Base-by-base conservation (phyloP, 2,888 invertebrate species). In the Agrochola litura region DNA sequence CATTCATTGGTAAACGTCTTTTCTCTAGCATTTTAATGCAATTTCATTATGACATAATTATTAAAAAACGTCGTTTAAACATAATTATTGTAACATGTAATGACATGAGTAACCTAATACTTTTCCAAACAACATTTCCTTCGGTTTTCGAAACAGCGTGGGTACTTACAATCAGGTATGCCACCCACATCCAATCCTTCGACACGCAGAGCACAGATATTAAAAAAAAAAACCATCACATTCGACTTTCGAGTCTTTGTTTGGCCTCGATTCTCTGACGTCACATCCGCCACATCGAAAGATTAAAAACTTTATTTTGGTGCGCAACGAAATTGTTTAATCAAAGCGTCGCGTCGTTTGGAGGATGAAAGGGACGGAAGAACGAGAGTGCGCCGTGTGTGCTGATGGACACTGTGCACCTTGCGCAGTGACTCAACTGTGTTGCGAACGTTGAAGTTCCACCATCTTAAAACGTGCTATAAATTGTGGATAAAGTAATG, bases 251-350 rank as follows among this genome's bases (percentile, higher is more conserved):
- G 73, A 76, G 63, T 88, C 81, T 86, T 87, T 88, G 82, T 88
- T 86, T 78, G 81, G 58, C 82, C 71, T 64, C 80, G 73, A 82
- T 88, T 76, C 82, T 74, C 65, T 77, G 81, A 79, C 83, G 81
- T 82, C 83, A 83, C 79, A 83, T 88, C 88, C 82, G 81, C 81
- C 81, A 83, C 86, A 84, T 83, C 76, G 82, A 77, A 82, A 86
- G 81, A 87, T 87, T 83, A 89, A 88, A 86, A 87, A 86, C 86
- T 89, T 90, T 90, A 89, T 90, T 90, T 90, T 77, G 80, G 86
- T 83, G 80, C 81, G 84, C 85, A 84, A 84, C 89, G 80, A 85
- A 86, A 89, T 90, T 89, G 89, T 90, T 90, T 90, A 88, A 90
- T 89, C 88, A 88, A 85, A 89, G 85, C 86, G 77, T 76, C 83